A percentile compares a stretch with the other conserved stretches of the same genome.
phyloP scores from a whole-genome alignment of 2,113 vertebrate genomes.

The Psittacula cyanocephala region DNA sequence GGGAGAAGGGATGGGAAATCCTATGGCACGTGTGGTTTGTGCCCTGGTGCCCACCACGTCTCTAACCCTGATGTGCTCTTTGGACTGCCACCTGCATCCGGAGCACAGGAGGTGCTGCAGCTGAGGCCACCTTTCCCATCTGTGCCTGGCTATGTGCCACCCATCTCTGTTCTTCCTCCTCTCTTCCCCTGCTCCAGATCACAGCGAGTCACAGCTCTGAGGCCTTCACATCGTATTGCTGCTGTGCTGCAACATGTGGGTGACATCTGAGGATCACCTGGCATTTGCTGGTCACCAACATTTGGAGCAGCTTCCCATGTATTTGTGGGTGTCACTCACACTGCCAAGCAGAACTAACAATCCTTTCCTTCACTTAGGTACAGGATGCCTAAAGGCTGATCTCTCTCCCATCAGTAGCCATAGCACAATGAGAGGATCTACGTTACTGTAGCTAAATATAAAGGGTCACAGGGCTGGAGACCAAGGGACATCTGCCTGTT shows the following conservation, averaged over 20 bases:
- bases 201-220: not conserved
- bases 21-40: not conserved
- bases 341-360: not conserved
- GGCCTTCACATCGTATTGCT: not conserved
- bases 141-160: not conserved
- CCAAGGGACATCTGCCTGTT: not conserved
- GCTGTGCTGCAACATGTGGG: not conserved
- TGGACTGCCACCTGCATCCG: not conserved
- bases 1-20: not conserved
- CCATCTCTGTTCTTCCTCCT: not conserved
- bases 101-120: not conserved
- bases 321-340: not conserved
- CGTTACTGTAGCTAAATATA: not conserved
- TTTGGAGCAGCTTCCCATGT: not conserved
- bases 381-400: not conserved
- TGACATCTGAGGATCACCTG: not conserved
- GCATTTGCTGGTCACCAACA: not conserved
- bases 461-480: not conserved
- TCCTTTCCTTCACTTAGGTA: not conserved
- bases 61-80: not conserved
- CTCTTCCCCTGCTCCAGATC: not conserved
- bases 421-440: not conserved
- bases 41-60: not conserved
- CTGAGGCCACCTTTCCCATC: not conserved
- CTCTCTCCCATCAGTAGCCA: not conserved